Evolutionary conservation across 2,797 vertebrate genomes (phyloP).

Genomic region (Peromyscus melanophrys): DNA sequence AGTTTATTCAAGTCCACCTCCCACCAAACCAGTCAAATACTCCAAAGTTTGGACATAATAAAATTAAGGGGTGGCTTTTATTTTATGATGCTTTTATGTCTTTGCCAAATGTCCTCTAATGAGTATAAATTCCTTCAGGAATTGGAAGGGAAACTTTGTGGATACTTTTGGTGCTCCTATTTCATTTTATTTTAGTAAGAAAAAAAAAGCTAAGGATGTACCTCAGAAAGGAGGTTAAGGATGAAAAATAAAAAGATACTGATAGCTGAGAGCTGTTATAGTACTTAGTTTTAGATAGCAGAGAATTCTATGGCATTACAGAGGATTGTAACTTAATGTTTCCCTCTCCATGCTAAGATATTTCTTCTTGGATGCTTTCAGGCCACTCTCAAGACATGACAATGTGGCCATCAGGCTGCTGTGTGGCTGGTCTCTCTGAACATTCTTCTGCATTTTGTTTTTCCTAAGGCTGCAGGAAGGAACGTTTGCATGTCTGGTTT

Average conservation of each 20-base stretch:
- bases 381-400: background rate
- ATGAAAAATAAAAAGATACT: background rate
- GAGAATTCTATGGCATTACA: background rate
- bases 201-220: background rate
- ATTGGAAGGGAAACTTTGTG: background rate
- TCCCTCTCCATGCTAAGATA: background rate
- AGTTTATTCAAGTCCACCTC: background rate
- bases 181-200: background rate
- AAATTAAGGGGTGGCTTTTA: background rate
- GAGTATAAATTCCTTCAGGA: background rate
- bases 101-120: conserved; percentile 22
- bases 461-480: background rate
- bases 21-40: too few relatives aligned
- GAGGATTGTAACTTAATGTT: background rate
- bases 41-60: background rate
- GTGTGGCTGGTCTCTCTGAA: background rate
- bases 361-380: background rate
- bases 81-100: background rate
- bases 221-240: background rate
- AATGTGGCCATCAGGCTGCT: background rate
- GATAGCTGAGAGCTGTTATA: background rate
- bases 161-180: background rate
- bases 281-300: background rate
- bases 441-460: background rate
- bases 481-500: accelerated